Base-by-base conservation (phyloP, 1,140 invertebrate species). In the Rhynchophorus ferrugineus region DNA sequence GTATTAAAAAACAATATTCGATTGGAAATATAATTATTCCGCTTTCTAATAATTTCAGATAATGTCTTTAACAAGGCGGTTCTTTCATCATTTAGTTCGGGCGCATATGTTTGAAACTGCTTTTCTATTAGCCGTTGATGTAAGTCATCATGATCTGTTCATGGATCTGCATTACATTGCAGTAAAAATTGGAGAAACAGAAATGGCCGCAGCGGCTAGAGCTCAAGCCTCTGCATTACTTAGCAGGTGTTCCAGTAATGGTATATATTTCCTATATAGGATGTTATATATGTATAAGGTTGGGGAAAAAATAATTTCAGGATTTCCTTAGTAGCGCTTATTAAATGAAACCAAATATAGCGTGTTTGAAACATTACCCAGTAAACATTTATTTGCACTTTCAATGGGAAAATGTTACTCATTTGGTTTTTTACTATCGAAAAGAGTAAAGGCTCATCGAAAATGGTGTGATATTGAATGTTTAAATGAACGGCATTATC, bases 151-250 rank as follows among this genome's bases (percentile, higher is more conserved):
- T 62, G 87, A 89, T 71, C 75, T 89, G 29, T 89, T 89, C 61
- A 81, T 87, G 80, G 89, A 93, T 71, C 78, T 91, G 34, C 82
- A 89, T 64, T 87, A 85, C 70, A 81, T 86, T 54, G 87, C 89
- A 20, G 70, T 79, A 49, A 75, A 79, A 45, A 76, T 81, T 49
- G 80, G 79, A 16, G 81, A 85, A 54, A 72, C 71, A 9, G 79
- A 82, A 56, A 78, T 93, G 62, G 85, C 87, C 1, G 76, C 75
- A 20, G 86, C 87, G 29, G 86, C 89, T 1, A 78, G 80, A 59
- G 76, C 80, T 47, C 87, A 84, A 62, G 87, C 87, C 3, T 78
- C 82, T 35, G 78, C 82, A 56, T 75, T 83, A 49, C 61, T 82
- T 2, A 75, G 72, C 54, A 69, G 76, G 63, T 76, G 78, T 33